Conservation (phyloP, 2,888 invertebrate species). For the Nysson spinosus region DNA sequence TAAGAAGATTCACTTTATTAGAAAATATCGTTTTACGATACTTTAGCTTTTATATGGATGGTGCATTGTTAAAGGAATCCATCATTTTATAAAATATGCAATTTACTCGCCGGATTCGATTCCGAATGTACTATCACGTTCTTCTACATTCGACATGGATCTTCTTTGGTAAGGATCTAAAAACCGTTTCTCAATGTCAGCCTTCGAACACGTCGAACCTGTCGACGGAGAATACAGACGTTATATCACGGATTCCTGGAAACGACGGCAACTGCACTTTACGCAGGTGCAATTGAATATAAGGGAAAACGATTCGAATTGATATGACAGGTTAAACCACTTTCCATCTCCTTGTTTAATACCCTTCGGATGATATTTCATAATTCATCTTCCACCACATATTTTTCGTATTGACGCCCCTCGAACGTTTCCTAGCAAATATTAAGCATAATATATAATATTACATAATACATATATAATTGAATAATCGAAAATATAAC, state of each 20-base stretch:
- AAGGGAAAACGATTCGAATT: background rate
- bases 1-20: too few relatives aligned
- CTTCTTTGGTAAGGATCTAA: conserved; percentile 31
- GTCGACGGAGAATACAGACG: conserved; percentile 34
- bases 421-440: too few relatives aligned
- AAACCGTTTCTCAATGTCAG: conserved; percentile 47
- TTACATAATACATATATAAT: too few relatives aligned
- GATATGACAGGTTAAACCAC: background rate
- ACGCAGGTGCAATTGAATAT: conserved; percentile 41
- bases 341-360: background rate
- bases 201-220: conserved; percentile 24
- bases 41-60: too few relatives aligned
- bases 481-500: too few relatives aligned
- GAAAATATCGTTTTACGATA: too few relatives aligned
- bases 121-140: conserved; percentile 12
- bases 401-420: too few relatives aligned
- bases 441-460: too few relatives aligned
- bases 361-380: too few relatives aligned
- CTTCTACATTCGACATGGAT: conserved; percentile 29
- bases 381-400: too few relatives aligned
- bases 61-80: too few relatives aligned
- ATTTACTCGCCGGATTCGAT: conserved; percentile 18
- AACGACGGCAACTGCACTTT: conserved; percentile 33
- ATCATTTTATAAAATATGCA: too few relatives aligned
- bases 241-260: conserved; percentile 27